phyloP scores from a whole-genome alignment of 2,888 invertebrate genomes.

The Helleia helle region DNA sequence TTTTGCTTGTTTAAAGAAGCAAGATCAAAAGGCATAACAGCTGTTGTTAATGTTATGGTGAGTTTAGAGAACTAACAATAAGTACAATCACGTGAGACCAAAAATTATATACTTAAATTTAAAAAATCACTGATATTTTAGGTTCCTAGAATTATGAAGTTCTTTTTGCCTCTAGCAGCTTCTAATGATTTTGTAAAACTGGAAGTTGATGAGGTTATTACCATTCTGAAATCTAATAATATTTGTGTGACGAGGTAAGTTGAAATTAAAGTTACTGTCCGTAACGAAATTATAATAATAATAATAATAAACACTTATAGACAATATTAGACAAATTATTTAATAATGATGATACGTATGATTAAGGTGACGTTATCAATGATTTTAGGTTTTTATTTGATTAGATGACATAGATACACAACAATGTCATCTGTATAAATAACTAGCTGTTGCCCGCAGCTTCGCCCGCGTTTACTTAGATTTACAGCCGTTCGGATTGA shows the following conservation, averaged over 20 bases:
- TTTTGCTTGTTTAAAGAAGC: conserved; percentile 79
- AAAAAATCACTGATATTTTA: conserved; percentile 21
- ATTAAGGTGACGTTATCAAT: too few species aligned
- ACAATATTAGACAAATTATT: background rate
- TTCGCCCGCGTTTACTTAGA: too few species aligned
- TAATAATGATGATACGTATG: too few species aligned
- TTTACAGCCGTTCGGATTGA: too few species aligned
- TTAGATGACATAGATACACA: background rate
- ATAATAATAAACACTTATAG: background rate
- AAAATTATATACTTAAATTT: background rate
- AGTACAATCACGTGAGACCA: background rate
- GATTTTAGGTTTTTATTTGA: too few species aligned
- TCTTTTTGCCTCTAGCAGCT: conserved; percentile 84
- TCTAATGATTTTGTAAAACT: conserved; percentile 82
- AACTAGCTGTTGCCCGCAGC: too few species aligned
- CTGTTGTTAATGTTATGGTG: conserved; percentile 80
- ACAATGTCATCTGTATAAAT: too few species aligned
- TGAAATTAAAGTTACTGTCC: too few species aligned
- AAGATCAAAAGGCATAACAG: conserved; percentile 64
- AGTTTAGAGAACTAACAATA: background rate
- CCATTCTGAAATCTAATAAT: conserved; percentile 80
- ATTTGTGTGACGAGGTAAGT: conserved; percentile 81
- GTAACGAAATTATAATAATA: background rate
- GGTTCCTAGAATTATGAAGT: conserved; percentile 81
- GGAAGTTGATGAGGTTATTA: conserved; percentile 77